Conservation (phyloP, 1,140 invertebrate species). For the Hypothenemus hampei region DNA sequence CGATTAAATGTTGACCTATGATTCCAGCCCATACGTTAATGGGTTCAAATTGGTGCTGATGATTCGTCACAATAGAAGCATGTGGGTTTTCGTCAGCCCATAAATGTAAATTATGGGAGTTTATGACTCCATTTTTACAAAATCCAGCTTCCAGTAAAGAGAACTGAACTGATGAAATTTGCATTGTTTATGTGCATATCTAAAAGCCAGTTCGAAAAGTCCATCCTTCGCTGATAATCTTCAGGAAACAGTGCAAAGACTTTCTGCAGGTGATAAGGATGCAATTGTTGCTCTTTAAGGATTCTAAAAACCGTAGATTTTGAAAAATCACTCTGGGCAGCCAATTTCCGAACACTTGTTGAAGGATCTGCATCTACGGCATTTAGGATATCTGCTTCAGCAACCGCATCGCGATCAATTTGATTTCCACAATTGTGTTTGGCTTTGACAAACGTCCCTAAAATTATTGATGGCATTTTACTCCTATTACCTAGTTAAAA, state of each 20-base stretch:
- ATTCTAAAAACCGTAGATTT: too few relatives aligned
- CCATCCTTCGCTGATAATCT: constrained; percentile 9
- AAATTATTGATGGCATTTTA: too few relatives aligned
- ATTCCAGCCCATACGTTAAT: too few relatives aligned
- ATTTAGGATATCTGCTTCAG: constrained; percentile 11
- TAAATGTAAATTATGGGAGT: constrained; percentile 12
- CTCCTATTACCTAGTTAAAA: too few relatives aligned
- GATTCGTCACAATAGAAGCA: constrained; percentile 1
- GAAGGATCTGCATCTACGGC: constrained; percentile 7
- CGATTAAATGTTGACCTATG: too few relatives aligned
- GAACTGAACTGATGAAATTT: constrained; percentile 3
- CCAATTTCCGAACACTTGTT: background rate
- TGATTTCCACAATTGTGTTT: constrained; percentile 14
- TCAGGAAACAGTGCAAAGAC: constrained; percentile 2
- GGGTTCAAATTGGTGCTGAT: constrained; percentile 5
- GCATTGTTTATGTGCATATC: constrained; percentile 3
- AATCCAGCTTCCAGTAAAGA: background rate
- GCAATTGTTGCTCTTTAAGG: constrained; percentile 4
- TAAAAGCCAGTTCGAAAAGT: constrained; percentile 6
- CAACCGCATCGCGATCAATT: background rate
- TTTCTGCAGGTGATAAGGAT: constrained; percentile 8
- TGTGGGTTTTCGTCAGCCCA: background rate
- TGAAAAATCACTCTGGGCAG: too few relatives aligned
- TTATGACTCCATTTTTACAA: constrained; percentile 4
- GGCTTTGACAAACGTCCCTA: constrained; percentile 1